Conservation (phyloP, 2,797 vertebrate genomes). For the Molossus molossus region DNA sequence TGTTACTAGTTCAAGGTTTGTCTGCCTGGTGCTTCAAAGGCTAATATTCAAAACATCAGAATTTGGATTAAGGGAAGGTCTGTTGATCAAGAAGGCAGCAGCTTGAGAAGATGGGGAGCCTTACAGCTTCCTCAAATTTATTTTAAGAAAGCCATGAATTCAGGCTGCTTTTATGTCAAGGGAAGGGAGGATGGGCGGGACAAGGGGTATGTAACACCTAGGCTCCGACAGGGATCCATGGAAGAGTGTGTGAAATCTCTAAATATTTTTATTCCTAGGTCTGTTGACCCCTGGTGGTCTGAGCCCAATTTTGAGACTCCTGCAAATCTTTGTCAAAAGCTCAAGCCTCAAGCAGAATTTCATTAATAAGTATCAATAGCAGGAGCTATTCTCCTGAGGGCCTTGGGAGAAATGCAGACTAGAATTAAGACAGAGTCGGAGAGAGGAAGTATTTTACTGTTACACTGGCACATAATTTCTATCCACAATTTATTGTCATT, state of each 20-base stretch:
- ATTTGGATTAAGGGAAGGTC: not conserved
- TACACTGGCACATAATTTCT: not conserved
- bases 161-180: not conserved
- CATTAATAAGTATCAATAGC: not conserved
- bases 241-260: not conserved
- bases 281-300: not conserved
- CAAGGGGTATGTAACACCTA: not conserved
- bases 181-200: not conserved
- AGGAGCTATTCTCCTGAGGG: not conserved
- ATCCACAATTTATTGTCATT: slow-evolving; percentile 4
- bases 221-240: not conserved
- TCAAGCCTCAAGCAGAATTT: not conserved
- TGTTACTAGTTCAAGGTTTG: not conserved
- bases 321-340: not conserved
- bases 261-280: not conserved
- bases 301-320: not conserved
- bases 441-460: not conserved
- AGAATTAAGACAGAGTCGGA: not conserved
- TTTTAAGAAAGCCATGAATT: not conserved
- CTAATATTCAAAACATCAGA: not conserved
- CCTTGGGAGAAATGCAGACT: not conserved
- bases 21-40: not conserved
- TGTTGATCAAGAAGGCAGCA: not conserved
- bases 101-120: not conserved
- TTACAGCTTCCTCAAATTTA: not conserved